A percentile compares a stretch with the other conserved stretches of the same genome.
These are phyloP conservation scores for Myotis daubentonii DNA, from an alignment of 2,797 vertebrate genomes.

Conservation along the genomic window DNA sequence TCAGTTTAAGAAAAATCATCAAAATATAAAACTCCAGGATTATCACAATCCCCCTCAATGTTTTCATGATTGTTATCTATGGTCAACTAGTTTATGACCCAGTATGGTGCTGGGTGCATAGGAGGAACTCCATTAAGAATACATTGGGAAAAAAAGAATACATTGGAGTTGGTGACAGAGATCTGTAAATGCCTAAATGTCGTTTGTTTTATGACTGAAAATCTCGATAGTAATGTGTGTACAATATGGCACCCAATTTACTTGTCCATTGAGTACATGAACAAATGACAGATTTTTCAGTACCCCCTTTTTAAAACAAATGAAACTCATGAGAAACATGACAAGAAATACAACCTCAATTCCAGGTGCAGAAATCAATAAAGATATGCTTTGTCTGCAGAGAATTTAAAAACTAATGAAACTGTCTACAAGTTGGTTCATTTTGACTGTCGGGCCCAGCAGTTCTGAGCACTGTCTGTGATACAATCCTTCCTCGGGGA, in stretches of 20 bases:
- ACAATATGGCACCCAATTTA: not conserved
- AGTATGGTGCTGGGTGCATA: rapidly evolving
- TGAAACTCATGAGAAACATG: not conserved
- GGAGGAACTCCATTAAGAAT: too few relatives aligned
- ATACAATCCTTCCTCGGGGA: rapidly evolving
- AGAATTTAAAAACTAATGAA: not conserved
- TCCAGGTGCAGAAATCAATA: rapidly evolving
- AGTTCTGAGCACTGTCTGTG: rapidly evolving
- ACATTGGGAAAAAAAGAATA: too few relatives aligned
- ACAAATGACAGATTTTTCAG: not conserved
- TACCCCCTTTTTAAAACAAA: not conserved
- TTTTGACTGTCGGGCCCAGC: not conserved
- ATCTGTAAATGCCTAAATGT: not conserved
- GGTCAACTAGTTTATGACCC: not conserved
- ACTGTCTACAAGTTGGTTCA: rapidly evolving
- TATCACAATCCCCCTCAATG: not conserved
- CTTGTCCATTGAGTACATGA: not conserved
- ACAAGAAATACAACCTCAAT: not conserved
- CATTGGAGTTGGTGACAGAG: not conserved
- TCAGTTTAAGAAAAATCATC: not conserved
- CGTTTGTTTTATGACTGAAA: not conserved
- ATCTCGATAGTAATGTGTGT: too few relatives aligned
- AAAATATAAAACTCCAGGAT: not conserved
- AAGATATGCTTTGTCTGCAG: too few relatives aligned
- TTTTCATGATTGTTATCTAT: not conserved